These are phyloP conservation scores for Acromyrmex heyeri DNA, from an alignment of 1,140 invertebrate genomes.

Conservation along the genomic window DNA sequence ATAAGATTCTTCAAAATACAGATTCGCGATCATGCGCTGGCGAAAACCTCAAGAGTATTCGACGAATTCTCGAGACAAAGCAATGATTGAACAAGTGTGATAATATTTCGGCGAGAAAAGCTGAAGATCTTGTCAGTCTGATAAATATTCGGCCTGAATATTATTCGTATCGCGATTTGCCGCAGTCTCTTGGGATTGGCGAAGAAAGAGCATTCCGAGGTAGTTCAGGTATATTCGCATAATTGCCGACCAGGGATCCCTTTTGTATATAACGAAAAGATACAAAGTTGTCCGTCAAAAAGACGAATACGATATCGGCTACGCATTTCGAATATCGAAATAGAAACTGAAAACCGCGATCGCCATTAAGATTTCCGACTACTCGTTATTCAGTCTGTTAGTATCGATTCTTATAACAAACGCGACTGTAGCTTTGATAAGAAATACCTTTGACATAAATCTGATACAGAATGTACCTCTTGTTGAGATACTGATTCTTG, in stretches of 20 bases:
- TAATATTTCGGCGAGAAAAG: conserved; percentile 30
- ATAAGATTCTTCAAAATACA: conserved; percentile 20
- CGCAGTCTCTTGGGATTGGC: conserved; percentile 17
- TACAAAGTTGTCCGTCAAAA: background rate
- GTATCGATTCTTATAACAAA: background rate
- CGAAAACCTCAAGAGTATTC: conserved; percentile 32
- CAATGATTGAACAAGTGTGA: conserved; percentile 24
- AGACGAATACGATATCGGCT: conserved; percentile 13
- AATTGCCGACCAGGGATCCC: conserved; percentile 31
- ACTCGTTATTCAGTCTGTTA: background rate
- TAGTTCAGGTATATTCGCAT: conserved; percentile 11
- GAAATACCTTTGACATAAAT: conserved; percentile 14
- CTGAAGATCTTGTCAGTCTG: background rate
- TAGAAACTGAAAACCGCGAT: background rate
- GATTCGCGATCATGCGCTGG: background rate
- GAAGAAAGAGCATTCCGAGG: background rate
- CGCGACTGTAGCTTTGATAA: background rate
- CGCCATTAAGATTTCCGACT: background rate
- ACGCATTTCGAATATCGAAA: conserved; percentile 2
- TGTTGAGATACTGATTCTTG: background rate
- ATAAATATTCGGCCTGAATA: conserved; percentile 48
- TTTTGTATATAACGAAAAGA: conserved; percentile 5
- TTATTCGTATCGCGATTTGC: conserved; percentile 49
- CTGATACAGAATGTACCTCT: background rate
- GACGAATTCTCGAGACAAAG: conserved; percentile 1